Percentiles rank a stretch among this genome's conserved stretches.
Evolutionary conservation across 53 echinoderm and acorn worm species (phyloP).

Genomic region (Holothuria scabra): DNA sequence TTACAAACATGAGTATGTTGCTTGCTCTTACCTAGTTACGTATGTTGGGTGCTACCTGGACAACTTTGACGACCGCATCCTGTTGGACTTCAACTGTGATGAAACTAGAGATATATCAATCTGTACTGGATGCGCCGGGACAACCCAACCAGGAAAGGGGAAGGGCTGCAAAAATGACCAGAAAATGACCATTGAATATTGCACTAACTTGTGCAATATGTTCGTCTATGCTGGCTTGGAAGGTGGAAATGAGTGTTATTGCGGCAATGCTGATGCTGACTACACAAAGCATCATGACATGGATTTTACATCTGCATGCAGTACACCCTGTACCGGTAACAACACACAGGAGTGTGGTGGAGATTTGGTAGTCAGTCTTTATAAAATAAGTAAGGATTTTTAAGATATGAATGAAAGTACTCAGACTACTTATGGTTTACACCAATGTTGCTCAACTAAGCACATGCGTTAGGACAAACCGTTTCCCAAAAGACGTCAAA

Average conservation of each 20-base stretch:
- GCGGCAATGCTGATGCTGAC: not conserved
- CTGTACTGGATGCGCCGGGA: not conserved
- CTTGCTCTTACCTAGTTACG: not conserved
- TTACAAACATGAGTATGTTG: too few relatives aligned
- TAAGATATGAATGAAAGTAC: too few relatives aligned
- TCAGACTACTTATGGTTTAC: too few relatives aligned
- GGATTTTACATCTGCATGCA: not conserved
- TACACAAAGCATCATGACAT: not conserved
- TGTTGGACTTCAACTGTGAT: not conserved
- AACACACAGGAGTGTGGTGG: constrained; percentile 41
- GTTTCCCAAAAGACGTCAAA: too few relatives aligned
- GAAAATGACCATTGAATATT: constrained; percentile 10
- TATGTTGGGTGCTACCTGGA: constrained; percentile 29
- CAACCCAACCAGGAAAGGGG: not conserved
- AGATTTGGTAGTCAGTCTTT: constrained; percentile 42
- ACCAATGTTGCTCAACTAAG: too few relatives aligned
- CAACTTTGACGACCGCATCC: not conserved
- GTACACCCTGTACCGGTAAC: constrained; percentile 15
- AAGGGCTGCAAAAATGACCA: not conserved
- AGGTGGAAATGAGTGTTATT: constrained; percentile 11
- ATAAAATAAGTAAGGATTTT: constrained; percentile 25
- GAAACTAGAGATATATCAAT: not conserved
- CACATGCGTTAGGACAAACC: too few relatives aligned
- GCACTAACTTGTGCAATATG: not conserved
- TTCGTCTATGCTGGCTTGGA: constrained; percentile 23